phyloP scores from a whole-genome alignment of 2,797 vertebrate genomes.

The Mus minutoides region DNA sequence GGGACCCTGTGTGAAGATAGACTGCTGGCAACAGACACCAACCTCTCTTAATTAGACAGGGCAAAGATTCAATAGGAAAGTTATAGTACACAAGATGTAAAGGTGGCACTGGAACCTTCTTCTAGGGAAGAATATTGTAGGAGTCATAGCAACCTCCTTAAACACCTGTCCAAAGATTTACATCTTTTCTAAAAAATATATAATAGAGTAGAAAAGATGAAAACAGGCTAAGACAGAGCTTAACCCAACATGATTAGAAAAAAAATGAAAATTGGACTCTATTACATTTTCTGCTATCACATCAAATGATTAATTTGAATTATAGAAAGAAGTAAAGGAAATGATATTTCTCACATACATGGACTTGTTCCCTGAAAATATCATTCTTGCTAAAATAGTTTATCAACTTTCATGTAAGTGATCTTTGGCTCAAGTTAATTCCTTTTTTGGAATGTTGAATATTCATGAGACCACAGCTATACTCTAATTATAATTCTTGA shows the following conservation, averaged over 20 bases:
- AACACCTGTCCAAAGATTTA: neutral
- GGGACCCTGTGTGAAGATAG: neutral
- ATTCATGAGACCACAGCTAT: conserved; percentile 71
- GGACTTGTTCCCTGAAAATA: conserved; percentile 60
- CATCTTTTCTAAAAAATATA: neutral
- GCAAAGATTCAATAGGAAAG: neutral
- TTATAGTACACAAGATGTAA: neutral
- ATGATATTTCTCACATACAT: conserved; percentile 53
- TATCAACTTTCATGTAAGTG: conserved; percentile 68
- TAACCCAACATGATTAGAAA: neutral
- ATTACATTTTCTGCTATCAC: conserved; percentile 39
- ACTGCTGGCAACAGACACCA: neutral
- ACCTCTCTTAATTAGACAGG: neutral
- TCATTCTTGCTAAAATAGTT: conserved; percentile 57
- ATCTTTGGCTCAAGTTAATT: conserved; percentile 67
- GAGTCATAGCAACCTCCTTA: neutral
- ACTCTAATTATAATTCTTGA: conserved; percentile 62
- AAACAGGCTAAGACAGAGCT: neutral
- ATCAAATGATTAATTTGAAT: conserved; percentile 60
- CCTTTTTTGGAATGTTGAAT: conserved; percentile 70
- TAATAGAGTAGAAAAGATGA: neutral
- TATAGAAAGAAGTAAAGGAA: conserved; percentile 28
- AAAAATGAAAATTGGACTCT: neutral
- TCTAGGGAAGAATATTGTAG: neutral
- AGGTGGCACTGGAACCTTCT: neutral